A percentile compares a stretch with the other conserved stretches of the same genome.
Conservation (phyloP, 1,140 invertebrate genomes). For the Bombus turneri region DNA sequence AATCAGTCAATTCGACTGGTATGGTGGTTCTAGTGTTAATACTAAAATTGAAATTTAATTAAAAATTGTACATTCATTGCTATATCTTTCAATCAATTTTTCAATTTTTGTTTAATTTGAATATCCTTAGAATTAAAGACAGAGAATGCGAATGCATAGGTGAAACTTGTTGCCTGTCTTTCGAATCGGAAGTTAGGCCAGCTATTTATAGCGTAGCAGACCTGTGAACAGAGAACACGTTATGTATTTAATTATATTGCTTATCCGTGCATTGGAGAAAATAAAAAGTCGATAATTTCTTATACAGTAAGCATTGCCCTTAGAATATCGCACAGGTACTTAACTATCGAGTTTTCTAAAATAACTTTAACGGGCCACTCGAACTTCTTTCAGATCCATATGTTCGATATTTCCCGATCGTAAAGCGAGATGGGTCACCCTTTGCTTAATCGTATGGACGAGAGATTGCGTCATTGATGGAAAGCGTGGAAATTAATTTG, state of each 20-base stretch:
- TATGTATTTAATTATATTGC: background rate
- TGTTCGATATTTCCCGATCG: background rate
- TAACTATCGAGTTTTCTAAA: background rate
- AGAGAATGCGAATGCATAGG: too few relatives aligned
- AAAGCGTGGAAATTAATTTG: slow-evolving; percentile 2
- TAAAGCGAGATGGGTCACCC: background rate
- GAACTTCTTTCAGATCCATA: background rate
- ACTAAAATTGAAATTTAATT: too few relatives aligned
- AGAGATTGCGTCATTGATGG: background rate
- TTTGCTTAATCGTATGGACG: background rate
- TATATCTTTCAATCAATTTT: too few relatives aligned
- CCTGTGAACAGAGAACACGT: background rate
- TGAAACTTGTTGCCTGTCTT: background rate
- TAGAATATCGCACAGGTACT: background rate
- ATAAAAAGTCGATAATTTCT: background rate
- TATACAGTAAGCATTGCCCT: background rate
- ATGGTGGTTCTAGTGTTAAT: too few relatives aligned
- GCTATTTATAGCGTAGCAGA: background rate
- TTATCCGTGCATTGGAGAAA: background rate
- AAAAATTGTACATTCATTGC: too few relatives aligned
- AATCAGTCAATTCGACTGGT: too few relatives aligned
- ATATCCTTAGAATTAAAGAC: too few relatives aligned
- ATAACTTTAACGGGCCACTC: background rate
- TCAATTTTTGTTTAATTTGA: too few relatives aligned
- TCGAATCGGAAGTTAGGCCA: background rate